Conservation (phyloP, 2,888 invertebrate genomes). For the Escarpia spicata region DNA sequence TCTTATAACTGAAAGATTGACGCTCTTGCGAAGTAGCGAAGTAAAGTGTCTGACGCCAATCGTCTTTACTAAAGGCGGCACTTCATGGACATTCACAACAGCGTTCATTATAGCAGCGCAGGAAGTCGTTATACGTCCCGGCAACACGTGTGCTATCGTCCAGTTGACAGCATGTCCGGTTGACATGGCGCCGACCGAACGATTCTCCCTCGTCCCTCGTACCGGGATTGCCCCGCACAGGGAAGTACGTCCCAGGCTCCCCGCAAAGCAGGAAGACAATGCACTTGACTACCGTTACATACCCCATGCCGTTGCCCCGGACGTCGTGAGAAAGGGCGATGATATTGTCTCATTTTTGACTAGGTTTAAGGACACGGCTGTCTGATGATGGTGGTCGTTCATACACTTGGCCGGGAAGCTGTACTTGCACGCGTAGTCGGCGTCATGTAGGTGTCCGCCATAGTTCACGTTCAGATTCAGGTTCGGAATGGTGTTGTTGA, state of each 20-base stretch:
- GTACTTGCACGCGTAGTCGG: constrained; percentile 5
- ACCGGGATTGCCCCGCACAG: no score
- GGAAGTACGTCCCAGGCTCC: no score
- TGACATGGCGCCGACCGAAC: neutral
- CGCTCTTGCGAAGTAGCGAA: neutral
- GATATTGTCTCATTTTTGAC: constrained; percentile 12
- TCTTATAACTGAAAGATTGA: neutral
- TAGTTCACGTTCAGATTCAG: constrained; percentile 6
- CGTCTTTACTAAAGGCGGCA: neutral
- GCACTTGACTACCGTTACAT: neutral
- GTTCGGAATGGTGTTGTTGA: neutral
- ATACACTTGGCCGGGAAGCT: constrained; percentile 1
- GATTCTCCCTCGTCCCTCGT: neutral
- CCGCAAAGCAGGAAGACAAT: neutral
- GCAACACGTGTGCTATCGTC: neutral
- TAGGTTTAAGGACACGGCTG: neutral
- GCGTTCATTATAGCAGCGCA: neutral
- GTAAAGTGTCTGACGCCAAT: neutral
- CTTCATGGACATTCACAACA: neutral
- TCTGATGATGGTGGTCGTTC: neutral
- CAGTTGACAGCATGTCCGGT: neutral
- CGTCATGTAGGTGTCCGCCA: neutral
- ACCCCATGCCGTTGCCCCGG: neutral
- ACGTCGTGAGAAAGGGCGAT: neutral
- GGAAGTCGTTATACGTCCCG: neutral